Conservation (phyloP, 2,888 invertebrate genomes). For the Drosophila mimetica region DNA sequence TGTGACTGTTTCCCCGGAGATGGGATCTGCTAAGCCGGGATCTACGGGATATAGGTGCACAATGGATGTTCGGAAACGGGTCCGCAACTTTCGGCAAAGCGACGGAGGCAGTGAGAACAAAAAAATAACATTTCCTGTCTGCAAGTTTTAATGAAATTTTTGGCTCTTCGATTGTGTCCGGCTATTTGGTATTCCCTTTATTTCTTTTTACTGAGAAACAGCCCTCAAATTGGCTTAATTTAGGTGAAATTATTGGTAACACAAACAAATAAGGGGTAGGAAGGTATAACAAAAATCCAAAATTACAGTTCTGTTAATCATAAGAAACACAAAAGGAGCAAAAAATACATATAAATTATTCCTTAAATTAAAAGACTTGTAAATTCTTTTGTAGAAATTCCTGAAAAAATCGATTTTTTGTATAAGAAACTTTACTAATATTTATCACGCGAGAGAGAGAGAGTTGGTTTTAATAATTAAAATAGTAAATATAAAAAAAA, state of each 20-base stretch:
- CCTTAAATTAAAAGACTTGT: too few species aligned
- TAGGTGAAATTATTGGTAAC: neutral
- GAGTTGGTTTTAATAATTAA: too few species aligned
- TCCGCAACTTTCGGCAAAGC: conserved; percentile 21
- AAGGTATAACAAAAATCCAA: neutral
- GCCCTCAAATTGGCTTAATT: neutral
- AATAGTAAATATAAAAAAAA: too few species aligned
- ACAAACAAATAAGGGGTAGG: neutral
- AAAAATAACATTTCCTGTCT: conserved; percentile 35
- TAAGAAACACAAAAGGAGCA: too few species aligned
- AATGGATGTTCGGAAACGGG: conserved; percentile 21
- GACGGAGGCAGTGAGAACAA: conserved; percentile 25
- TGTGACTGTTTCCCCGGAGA: conserved; percentile 27
- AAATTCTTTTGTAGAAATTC: too few species aligned
- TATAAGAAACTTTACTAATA: too few species aligned
- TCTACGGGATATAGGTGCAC: conserved; percentile 19
- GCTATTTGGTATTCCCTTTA: conserved; percentile 6
- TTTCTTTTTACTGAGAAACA: neutral
- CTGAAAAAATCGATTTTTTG: too few species aligned
- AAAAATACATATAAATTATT: too few species aligned
- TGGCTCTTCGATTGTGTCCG: conserved; percentile 20
- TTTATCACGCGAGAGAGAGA: too few species aligned
- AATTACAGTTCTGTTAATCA: too few species aligned
- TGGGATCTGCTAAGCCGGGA: conserved; percentile 36
- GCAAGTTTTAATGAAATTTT: conserved; percentile 55